Evolutionary conservation across 2,888 invertebrate species (phyloP).

Genomic region (Homarus gammarus): DNA sequence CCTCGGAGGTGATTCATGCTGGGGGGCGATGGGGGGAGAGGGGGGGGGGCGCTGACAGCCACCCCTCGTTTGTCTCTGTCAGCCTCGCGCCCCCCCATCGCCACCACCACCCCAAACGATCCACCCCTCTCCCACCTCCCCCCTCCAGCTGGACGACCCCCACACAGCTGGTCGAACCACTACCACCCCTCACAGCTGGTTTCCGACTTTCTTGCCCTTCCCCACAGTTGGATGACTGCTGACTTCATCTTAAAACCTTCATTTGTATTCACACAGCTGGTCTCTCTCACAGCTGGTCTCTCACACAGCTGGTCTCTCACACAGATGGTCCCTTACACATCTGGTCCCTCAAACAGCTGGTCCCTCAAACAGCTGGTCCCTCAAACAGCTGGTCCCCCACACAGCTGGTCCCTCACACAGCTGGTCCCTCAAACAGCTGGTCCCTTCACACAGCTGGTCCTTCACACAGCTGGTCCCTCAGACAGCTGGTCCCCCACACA

Average conservation of each 20-base stretch:
- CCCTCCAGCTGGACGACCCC: neutral
- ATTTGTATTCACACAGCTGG: neutral
- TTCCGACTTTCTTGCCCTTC: neutral
- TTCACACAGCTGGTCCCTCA: neutral
- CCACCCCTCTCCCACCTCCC: too few species aligned
- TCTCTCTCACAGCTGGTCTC: neutral
- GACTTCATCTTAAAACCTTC: too few species aligned
- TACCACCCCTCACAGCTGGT: neutral
- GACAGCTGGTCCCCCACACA: neutral
- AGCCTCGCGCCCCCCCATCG: too few species aligned
- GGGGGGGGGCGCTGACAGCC: too few species aligned
- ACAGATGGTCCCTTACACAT: neutral
- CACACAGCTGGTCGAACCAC: neutral
- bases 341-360: too few species aligned
- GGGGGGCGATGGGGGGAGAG: too few species aligned
- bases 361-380: too few species aligned
- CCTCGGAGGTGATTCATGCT: constrained; percentile 47
- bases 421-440: neutral
- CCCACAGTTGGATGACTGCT: too few species aligned
- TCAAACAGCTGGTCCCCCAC: neutral
- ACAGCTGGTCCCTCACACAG: neutral
- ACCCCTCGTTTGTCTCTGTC: too few species aligned
- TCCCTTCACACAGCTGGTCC: neutral
- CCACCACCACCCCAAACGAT: too few species aligned
- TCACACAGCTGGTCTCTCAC: neutral